Conservation (phyloP, 2,888 invertebrate species). For the Listrodromus nycthemerus region DNA sequence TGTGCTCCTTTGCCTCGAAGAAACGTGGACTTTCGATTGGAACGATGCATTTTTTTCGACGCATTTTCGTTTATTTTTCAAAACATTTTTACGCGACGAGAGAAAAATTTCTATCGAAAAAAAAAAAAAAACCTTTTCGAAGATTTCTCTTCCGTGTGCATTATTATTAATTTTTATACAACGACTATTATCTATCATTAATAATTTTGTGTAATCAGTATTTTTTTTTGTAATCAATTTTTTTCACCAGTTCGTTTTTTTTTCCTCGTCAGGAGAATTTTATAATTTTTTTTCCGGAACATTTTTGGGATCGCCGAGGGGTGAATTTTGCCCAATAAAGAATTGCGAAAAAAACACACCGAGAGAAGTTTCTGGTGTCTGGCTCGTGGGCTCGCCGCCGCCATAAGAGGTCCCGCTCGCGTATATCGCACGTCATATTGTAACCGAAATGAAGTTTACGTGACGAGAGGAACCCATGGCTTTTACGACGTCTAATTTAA, state of each 20-base stretch:
- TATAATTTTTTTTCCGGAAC: not conserved
- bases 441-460: conserved; percentile 51
- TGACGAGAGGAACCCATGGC: conserved; percentile 16
- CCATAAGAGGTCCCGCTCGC: not conserved
- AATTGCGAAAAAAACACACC: not conserved
- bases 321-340: not conserved
- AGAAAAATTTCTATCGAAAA: not conserved
- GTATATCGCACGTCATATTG: conserved; percentile 3
- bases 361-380: not conserved
- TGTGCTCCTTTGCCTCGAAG: no score
- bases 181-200: no score
- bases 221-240: not conserved
- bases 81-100: not conserved
- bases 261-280: not conserved
- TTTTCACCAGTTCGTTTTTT: not conserved
- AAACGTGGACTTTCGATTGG: no score
- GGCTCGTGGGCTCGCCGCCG: not conserved
- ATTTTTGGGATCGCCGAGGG: not conserved
- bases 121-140: no score
- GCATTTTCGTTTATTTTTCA: not conserved
- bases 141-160: no score
- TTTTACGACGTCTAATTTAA: conserved; percentile 80
- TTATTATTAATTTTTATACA: no score
- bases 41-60: no score
- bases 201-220: no score